These are phyloP conservation scores for Pachyrhynchus sulphureomaculatus DNA, from an alignment of 1,140 invertebrate genomes.

Conservation along the genomic window DNA sequence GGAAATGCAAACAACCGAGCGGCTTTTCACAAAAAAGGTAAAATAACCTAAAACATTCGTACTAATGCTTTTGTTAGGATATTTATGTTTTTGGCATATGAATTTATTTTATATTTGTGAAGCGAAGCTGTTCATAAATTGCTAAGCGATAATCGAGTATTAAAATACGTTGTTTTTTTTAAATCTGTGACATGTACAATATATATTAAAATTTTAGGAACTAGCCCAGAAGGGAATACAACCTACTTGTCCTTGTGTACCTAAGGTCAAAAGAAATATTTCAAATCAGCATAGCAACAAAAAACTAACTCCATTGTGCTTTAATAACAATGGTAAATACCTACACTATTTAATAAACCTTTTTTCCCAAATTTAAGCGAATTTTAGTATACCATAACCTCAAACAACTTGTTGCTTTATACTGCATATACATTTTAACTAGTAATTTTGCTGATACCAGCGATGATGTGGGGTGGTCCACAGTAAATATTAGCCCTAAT, in stretches of 20 bases:
- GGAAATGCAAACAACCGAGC: slow-evolving; percentile 25
- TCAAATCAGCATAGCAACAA: neutral
- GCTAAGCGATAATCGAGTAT: no score
- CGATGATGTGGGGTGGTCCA: no score
- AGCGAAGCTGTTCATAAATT: no score
- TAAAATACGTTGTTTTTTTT: no score
- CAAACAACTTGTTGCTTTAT: no score
- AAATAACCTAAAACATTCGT: neutral
- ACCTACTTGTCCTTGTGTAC: slow-evolving; percentile 23
- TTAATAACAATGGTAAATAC: slow-evolving; percentile 26
- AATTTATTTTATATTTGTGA: no score
- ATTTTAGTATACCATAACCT: slow-evolving; percentile 4
- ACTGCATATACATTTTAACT: no score
- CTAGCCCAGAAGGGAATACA: slow-evolving; percentile 24
- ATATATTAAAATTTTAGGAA: slow-evolving; percentile 34
- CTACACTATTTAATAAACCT: neutral
- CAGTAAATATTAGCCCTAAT: no score
- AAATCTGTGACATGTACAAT: no score
- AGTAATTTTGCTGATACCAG: no score
- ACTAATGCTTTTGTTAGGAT: no score
- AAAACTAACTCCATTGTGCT: slow-evolving; percentile 23
- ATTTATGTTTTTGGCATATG: no score
- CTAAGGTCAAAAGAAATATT: slow-evolving; percentile 23
- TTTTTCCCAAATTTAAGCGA: slow-evolving; percentile 3
- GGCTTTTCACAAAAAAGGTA: slow-evolving; percentile 34